Conservation (phyloP, 1,140 invertebrate species). For the Drosophila grimshawi region DNA sequence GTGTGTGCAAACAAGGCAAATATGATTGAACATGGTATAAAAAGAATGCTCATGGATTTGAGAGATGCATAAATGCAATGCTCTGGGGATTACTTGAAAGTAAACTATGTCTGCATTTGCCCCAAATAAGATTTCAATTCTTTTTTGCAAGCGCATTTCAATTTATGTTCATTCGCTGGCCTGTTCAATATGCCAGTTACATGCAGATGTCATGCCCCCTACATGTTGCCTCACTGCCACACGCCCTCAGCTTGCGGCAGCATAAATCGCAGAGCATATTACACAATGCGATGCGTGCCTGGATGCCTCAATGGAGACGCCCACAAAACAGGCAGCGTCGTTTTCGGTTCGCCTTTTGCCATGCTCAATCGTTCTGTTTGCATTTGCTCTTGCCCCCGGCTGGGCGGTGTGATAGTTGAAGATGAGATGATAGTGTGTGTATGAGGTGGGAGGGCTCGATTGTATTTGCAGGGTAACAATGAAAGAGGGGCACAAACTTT, state of each 20-base stretch:
- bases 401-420: neutral
- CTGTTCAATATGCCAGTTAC: slow-evolving; percentile 72
- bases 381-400: slow-evolving; percentile 50
- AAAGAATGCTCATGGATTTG: neutral
- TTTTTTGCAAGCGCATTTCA: slow-evolving; percentile 64
- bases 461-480: slow-evolving; percentile 35
- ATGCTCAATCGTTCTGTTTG: slow-evolving; percentile 59
- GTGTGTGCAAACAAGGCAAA: neutral
- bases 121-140: slow-evolving; percentile 76
- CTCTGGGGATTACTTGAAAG: slow-evolving; percentile 20
- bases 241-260: slow-evolving; percentile 45
- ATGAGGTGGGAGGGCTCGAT: neutral
- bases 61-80: slow-evolving; percentile 12
- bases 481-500: slow-evolving; percentile 63
- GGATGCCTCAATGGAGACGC: slow-evolving; percentile 55
- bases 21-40: slow-evolving; percentile 1
- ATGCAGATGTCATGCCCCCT: slow-evolving; percentile 57
- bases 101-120: slow-evolving; percentile 43
- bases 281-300: slow-evolving; percentile 79
- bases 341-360: slow-evolving; percentile 25
- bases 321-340: slow-evolving; percentile 28
- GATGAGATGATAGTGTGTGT: too few species aligned
- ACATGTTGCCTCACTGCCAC: slow-evolving; percentile 4
- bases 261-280: slow-evolving; percentile 83
- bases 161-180: slow-evolving; percentile 70